Evolutionary conservation across 2,797 vertebrate genomes (phyloP).

Genomic region (Protosalanx chinensis): DNA sequence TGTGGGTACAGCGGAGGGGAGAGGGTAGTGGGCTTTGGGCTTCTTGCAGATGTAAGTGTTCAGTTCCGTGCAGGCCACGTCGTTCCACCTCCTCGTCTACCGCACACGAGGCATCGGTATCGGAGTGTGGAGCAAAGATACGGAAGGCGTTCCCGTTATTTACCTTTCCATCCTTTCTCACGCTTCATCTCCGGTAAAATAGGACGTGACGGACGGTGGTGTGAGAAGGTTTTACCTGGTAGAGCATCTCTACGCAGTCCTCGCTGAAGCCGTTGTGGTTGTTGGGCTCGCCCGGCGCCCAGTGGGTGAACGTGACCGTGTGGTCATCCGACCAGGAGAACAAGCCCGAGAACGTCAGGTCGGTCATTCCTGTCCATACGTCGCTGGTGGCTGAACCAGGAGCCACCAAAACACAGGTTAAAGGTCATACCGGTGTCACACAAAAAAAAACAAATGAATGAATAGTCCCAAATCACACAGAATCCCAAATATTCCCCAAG

Average conservation of each 20-base stretch:
- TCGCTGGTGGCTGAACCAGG: constrained; percentile 64
- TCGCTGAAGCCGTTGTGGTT: constrained; percentile 70
- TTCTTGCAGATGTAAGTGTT: constrained; percentile 76
- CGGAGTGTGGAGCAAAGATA: no score
- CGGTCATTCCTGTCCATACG: constrained; percentile 75
- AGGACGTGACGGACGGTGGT: no score
- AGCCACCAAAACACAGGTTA: neutral
- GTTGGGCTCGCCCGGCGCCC: constrained; percentile 77
- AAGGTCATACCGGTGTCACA: no score
- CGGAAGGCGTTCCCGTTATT: no score
- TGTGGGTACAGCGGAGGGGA: constrained; percentile 70
- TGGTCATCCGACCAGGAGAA: constrained; percentile 71
- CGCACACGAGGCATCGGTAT: neutral
- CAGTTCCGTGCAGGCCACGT: constrained; percentile 69
- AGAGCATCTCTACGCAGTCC: constrained; percentile 74
- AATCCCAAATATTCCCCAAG: no score
- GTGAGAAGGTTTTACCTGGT: constrained; percentile 51
- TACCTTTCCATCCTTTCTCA: no score
- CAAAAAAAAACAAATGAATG: no score
- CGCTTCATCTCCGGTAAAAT: no score
- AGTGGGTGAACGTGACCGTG: constrained; percentile 70
- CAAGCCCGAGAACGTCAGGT: constrained; percentile 57
- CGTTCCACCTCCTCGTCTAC: constrained; percentile 76
- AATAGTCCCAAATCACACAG: no score
- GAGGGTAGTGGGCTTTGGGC: constrained; percentile 72